Base-by-base conservation (phyloP, 1,140 invertebrate species). In the Hylaeus volcanicus region DNA sequence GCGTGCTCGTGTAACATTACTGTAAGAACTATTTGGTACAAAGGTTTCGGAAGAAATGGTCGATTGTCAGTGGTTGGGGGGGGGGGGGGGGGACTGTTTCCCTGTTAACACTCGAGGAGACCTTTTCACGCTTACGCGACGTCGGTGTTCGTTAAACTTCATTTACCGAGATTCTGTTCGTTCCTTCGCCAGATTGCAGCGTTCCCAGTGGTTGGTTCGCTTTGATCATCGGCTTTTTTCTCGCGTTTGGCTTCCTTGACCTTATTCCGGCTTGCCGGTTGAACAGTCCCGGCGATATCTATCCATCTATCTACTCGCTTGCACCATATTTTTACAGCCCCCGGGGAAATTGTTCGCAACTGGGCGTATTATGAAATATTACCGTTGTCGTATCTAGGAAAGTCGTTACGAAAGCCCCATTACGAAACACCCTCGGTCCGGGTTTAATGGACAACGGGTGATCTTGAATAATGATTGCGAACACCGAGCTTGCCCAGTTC, bases 161-260 rank as follows among this genome's bases (percentile, higher is more conserved):
- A 68, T 68, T 68, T 37, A 8, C 45, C 45, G 48, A 4, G 45
- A 66, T 66, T 45, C 64, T 14, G 43, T 66, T 48, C 43, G n/a
- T 3, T n/a, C 9, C 5, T 55, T 51, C 69, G 15, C 15, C 26
- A 55, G 48, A 48, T 3, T 6, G 48, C 41, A 51, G 6, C 15
- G 71, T 39, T 73, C 60, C 48, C 76, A 43, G 14, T 53, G 68
- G 6, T 64, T 39, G 8, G 41, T 41, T 15, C 72, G 53, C 72
- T 66, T 80, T 55, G 72, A 75, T 80, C 78, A 74, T 45, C 70
- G 69, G 39, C 60, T 84, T 84, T 84, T 37, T 58, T 71, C 79
- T 73, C 58, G 81, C 81, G 81, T 89, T 86, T 89, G 87, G 90
- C 89, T 90, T 90, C 88, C 83, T 81, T 89, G 89, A 90, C 89